Evolutionary conservation across 2,888 invertebrate species (phyloP), one percentile per base, ranked within the genome.

Genomic region (Nomada fabriciana): DNA sequence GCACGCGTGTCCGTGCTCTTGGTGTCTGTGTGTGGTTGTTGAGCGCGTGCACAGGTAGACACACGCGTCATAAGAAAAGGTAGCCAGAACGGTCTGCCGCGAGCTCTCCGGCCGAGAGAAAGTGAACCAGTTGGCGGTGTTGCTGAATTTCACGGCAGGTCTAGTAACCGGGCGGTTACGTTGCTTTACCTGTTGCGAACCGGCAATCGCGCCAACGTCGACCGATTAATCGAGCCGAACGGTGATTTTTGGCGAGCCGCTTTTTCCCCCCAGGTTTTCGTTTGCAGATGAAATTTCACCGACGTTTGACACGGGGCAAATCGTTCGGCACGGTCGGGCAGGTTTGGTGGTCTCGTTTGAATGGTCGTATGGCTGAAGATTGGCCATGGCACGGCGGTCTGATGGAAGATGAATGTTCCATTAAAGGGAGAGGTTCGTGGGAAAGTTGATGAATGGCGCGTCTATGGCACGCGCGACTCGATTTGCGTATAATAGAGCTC

Each of bases 111-210:
- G 80, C 88, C 90, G 90, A 92, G 93, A 92, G 93, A 93, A 93
- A 93, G 93, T 93, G 92, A 93, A 92, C 92, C 92, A 92, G 92
- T 91, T 91, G 91, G 91, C 93, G 90, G 88, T 84, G 92, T 92
- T 92, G 93, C 90, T 92, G 91, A 93, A 93, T 92, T 91, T 89
- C 88, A 87, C 88, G 80, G 70, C 87, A 75, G 84, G 73, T 70
- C 80, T 83, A 70, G 72, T 79, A 76, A 68, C 77, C 77, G 71
- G 70, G 70, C 68, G 75, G 55, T 76, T 63, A 71, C 87, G 57
- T 65, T 74, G 63, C 36, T 15, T 76, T 86, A 86, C 88, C 88
- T 88, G 86, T 84, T 84, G 88, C 80, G 70, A 88, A 42, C 82
- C 78, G 88, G 82, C 86, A 88, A 88, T 85, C 65, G 29, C 65